These are phyloP conservation scores for Phania funesta DNA, from an alignment of 2,888 invertebrate species.

Conservation along the genomic window DNA sequence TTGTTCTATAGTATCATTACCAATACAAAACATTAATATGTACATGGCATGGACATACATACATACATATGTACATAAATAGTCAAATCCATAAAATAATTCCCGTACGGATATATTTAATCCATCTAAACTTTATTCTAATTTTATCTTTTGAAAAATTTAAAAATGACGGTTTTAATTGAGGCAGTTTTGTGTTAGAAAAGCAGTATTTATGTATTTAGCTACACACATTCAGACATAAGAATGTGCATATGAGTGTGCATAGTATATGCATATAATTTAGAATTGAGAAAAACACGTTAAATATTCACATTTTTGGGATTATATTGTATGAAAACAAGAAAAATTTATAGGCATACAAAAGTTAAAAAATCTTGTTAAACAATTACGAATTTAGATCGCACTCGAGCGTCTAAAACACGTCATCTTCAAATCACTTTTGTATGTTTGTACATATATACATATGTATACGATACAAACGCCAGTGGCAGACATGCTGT, in stretches of 20 bases:
- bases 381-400: slow-evolving; percentile 71
- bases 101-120: too few species aligned
- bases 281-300: too few species aligned
- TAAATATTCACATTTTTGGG: slow-evolving; percentile 56
- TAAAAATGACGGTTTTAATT: too few species aligned
- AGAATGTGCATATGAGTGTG: not conserved
- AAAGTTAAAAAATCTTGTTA: slow-evolving; percentile 54
- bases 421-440: slow-evolving; percentile 69
- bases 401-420: slow-evolving; percentile 63
- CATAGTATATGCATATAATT: too few species aligned
- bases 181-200: too few species aligned
- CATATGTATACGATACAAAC: not conserved
- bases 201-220: not conserved
- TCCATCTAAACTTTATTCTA: too few species aligned
- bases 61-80: not conserved
- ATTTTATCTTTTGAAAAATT: too few species aligned
- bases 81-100: too few species aligned
- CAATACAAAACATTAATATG: not conserved
- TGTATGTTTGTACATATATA: not conserved
- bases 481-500: too few species aligned
- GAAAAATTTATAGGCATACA: slow-evolving; percentile 68
- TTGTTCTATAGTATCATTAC: not conserved
- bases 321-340: slow-evolving; percentile 16
- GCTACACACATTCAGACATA: not conserved
- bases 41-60: slow-evolving; percentile 26